phyloP scores from a whole-genome alignment of 1,140 invertebrate species.

The Artemia franciscana region DNA sequence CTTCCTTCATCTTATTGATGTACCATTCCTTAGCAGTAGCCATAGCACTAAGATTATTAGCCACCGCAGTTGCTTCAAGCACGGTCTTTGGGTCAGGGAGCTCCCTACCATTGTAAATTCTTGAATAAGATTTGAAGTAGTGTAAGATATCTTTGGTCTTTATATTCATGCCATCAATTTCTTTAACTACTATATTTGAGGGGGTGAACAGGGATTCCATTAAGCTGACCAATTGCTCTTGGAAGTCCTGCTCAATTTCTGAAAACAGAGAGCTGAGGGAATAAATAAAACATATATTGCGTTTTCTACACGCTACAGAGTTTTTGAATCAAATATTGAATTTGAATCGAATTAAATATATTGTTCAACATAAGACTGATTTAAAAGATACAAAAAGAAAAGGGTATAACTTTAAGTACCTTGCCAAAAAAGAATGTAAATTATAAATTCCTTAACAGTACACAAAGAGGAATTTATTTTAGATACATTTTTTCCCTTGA shows the following conservation, averaged over 20 bases:
- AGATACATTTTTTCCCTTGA: too few relatives aligned
- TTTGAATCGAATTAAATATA: too few relatives aligned
- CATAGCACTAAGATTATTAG: conserved; percentile 83
- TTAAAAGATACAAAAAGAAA: too few relatives aligned
- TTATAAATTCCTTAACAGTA: too few relatives aligned
- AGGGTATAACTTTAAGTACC: too few relatives aligned
- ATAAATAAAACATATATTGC: too few relatives aligned
- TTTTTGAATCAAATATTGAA: too few relatives aligned
- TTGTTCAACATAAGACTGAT: too few relatives aligned
- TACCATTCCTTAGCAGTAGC: conserved; percentile 82
- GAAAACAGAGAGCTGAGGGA: too few relatives aligned
- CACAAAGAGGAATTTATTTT: too few relatives aligned
- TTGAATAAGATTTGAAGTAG: conserved; percentile 94
- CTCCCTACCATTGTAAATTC: conserved; percentile 87
- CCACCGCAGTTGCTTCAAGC: conserved; percentile 93
- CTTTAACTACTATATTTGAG: conserved; percentile 78
- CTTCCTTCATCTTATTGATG: conserved; percentile 67
- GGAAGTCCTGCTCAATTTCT: conserved; percentile 88
- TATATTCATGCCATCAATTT: conserved; percentile 80
- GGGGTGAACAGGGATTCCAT: conserved; percentile 70
- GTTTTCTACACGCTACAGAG: too few relatives aligned
- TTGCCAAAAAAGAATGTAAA: too few relatives aligned
- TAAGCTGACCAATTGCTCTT: conserved; percentile 52
- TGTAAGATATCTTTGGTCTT: conserved; percentile 80
- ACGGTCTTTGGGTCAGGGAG: conserved; percentile 96